Percentiles rank a stretch among this genome's conserved stretches.
Evolutionary conservation across 35 echinoderm and acorn worm species (phyloP).

Genomic region (Acanthaster planci): DNA sequence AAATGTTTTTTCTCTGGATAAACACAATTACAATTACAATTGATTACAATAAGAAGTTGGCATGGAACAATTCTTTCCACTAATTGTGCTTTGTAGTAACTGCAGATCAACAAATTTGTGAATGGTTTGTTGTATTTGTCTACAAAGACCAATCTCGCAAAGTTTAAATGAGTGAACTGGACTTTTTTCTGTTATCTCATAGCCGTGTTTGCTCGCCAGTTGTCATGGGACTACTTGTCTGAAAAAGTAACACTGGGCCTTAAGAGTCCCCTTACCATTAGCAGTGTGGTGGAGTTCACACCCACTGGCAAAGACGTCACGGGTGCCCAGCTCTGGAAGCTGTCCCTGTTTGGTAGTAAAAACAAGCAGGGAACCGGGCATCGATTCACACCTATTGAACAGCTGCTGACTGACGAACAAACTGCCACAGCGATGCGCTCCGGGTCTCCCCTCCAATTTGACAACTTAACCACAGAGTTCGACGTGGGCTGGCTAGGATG

Average conservation of each 20-base stretch:
- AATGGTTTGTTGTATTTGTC: no score
- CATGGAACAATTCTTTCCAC: no score
- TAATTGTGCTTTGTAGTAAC: no score
- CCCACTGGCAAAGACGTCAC: conserved; percentile 51
- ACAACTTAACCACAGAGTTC: conserved; percentile 36
- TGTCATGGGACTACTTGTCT: conserved; percentile 1
- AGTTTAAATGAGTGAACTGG: no score
- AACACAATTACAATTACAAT: no score
- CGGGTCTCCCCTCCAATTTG: conserved; percentile 58
- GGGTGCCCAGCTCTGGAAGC: conserved; percentile 67
- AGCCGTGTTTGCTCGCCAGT: conserved; percentile 24
- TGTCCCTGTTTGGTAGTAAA: conserved; percentile 67
- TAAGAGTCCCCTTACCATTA: conserved; percentile 55
- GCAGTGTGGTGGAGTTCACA: conserved; percentile 61
- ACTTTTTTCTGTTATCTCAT: not conserved
- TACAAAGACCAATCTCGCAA: no score
- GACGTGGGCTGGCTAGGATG: conserved; percentile 69
- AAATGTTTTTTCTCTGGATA: no score
- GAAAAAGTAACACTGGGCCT: conserved; percentile 34
- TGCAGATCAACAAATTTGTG: no score
- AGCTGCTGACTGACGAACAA: conserved; percentile 40
- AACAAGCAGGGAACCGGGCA: conserved; percentile 49
- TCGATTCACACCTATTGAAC: conserved; percentile 37
- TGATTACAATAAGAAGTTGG: no score
- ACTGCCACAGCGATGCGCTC: conserved; percentile 36